A percentile compares a stretch with the other conserved stretches of the same genome.
Evolutionary conservation across 1,140 invertebrate genomes (phyloP).

Genomic region (Drosophila leontia): DNA sequence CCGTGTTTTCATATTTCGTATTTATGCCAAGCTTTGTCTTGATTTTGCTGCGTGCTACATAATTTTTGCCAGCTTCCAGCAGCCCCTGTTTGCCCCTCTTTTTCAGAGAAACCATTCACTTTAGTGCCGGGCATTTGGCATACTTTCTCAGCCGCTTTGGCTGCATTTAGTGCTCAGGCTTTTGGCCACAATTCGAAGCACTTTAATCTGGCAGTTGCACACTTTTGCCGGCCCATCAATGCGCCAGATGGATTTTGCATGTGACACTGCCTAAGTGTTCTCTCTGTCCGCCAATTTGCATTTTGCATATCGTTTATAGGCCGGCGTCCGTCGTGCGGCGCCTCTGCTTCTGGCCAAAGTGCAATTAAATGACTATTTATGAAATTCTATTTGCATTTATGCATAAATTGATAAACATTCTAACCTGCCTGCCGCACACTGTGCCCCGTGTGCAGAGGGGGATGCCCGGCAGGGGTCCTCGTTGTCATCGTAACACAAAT

Average conservation of each 20-base stretch:
- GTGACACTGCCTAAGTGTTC: slow-evolving; percentile 47
- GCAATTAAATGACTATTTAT: slow-evolving; percentile 83
- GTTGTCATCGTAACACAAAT: slow-evolving; percentile 53
- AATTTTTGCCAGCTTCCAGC: slow-evolving; percentile 32
- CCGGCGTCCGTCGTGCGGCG: background rate
- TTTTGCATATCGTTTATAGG: slow-evolving; percentile 73
- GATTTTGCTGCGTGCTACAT: slow-evolving; percentile 64
- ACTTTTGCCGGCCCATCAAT: slow-evolving; percentile 18
- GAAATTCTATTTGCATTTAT: slow-evolving; percentile 81
- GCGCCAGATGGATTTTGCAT: slow-evolving; percentile 29
- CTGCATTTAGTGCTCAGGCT: slow-evolving; percentile 16
- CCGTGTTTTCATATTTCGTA: slow-evolving; percentile 36
- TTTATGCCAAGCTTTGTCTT: slow-evolving; percentile 71
- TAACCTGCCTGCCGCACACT: slow-evolving; percentile 43
- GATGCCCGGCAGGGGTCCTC: slow-evolving; percentile 15
- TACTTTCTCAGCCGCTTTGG: slow-evolving; percentile 21
- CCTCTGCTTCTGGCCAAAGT: slow-evolving; percentile 50
- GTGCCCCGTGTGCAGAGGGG: background rate
- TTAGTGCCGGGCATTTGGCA: slow-evolving; percentile 23
- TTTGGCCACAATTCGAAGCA: slow-evolving; percentile 4
- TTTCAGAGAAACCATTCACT: slow-evolving; percentile 20
- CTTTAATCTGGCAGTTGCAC: slow-evolving; percentile 43
- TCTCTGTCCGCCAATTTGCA: slow-evolving; percentile 59
- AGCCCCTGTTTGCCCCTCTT: background rate
- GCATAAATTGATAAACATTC: slow-evolving; percentile 78